phyloP scores from a whole-genome alignment of 1,140 invertebrate species.

The Heterodera schachtii region DNA sequence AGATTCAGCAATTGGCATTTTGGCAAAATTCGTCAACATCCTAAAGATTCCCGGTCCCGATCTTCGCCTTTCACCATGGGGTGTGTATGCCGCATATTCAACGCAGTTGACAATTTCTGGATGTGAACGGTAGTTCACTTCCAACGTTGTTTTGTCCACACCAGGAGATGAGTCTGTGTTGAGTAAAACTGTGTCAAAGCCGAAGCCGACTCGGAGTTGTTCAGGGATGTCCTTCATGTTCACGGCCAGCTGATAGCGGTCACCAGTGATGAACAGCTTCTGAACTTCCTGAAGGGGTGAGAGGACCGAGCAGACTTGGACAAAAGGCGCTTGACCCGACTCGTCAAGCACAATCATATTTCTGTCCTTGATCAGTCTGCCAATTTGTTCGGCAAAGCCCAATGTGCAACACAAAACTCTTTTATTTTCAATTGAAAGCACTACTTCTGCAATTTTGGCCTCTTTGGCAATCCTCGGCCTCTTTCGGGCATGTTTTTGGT shows the following conservation, averaged over 20 bases:
- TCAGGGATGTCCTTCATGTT: background rate
- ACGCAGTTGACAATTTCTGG: constrained; percentile 8
- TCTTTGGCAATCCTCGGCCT: background rate
- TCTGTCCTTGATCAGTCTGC: background rate
- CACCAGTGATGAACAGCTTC: constrained; percentile 11
- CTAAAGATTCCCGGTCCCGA: background rate
- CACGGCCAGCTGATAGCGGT: background rate
- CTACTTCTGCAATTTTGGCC: background rate
- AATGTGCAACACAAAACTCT: background rate
- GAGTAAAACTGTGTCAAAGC: constrained; percentile 3
- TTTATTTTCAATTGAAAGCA: background rate
- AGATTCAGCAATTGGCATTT: background rate
- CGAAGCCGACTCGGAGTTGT: background rate
- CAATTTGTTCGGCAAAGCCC: background rate
- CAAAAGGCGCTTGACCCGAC: background rate
- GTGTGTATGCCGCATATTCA: background rate
- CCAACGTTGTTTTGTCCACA: background rate
- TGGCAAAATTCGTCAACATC: background rate
- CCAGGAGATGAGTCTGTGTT: background rate
- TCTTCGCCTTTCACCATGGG: background rate
- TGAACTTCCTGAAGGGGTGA: background rate
- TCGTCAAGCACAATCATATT: background rate
- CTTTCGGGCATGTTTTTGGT: background rate
- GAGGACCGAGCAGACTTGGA: background rate
- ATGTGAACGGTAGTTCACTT: background rate